A percentile compares a stretch with the other conserved stretches of the same genome.
These are phyloP conservation scores for Lates japonicus DNA, from an alignment of 2,797 vertebrate species.

Conservation along the genomic window DNA sequence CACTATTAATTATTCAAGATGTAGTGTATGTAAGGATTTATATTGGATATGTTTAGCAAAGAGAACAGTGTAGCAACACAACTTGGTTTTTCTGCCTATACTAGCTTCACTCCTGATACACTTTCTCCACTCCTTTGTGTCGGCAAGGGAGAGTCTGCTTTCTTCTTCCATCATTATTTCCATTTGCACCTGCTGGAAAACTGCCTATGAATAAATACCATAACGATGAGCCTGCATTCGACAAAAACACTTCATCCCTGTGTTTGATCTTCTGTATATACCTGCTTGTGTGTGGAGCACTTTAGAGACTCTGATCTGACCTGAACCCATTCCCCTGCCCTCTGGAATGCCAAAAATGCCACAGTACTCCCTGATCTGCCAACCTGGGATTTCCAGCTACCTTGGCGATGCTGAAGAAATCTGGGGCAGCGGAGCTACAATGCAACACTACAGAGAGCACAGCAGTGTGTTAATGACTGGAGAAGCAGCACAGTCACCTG, in stretches of 20 bases:
- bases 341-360: slow-evolving; percentile 73
- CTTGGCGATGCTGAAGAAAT: slow-evolving; percentile 56
- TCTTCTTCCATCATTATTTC: not conserved
- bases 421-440: slow-evolving; percentile 16
- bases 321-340: slow-evolving; percentile 55
- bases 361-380: slow-evolving; percentile 50
- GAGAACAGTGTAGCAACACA: not conserved
- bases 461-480: not conserved
- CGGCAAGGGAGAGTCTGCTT: not conserved
- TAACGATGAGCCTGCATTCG: not conserved
- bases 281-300: slow-evolving; percentile 24
- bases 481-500: slow-evolving; percentile 6
- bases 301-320: slow-evolving; percentile 48
- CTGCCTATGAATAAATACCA: not conserved
- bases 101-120: not conserved
- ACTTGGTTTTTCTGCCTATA: not conserved
- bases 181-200: slow-evolving; percentile 10
- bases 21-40: not conserved
- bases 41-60: not conserved
- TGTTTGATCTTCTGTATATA: slow-evolving; percentile 28
- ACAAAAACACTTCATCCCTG: not conserved
- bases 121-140: not conserved
- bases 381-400: slow-evolving; percentile 60
- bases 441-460: not conserved
- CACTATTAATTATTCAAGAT: slow-evolving; percentile 11